phyloP scores from a whole-genome alignment of 2,797 vertebrate genomes.

The Clarias pachynema region DNA sequence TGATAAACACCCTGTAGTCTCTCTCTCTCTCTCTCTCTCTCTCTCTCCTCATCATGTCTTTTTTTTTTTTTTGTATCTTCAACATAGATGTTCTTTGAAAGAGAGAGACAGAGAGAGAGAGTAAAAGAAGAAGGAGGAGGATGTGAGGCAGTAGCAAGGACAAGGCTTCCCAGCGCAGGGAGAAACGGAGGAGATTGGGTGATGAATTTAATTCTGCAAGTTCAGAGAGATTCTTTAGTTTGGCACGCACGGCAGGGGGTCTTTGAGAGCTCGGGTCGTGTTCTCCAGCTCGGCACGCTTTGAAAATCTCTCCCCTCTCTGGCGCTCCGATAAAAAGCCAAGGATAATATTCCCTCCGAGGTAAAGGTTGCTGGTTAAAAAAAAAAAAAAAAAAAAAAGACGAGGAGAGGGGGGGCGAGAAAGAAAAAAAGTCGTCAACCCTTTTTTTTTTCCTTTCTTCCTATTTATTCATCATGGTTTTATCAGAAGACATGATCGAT shows the following conservation, averaged over 20 bases:
- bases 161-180: conserved; percentile 82
- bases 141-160: conserved; percentile 74
- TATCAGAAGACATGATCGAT: neutral
- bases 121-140: conserved; percentile 7
- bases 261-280: conserved; percentile 87
- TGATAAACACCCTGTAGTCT: conserved; percentile 54
- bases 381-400: conserved; percentile 52
- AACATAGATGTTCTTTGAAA: conserved; percentile 43
- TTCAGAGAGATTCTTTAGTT: conserved; percentile 97
- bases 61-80: conserved; percentile 37
- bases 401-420: neutral
- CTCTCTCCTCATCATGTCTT: neutral
- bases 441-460: neutral
- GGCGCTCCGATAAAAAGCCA: conserved; percentile 91
- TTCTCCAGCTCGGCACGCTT: conserved; percentile 85
- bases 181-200: conserved; percentile 75
- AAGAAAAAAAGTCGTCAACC: neutral
- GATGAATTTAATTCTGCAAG: conserved; percentile 92
- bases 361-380: conserved; percentile 84
- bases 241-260: conserved; percentile 86
- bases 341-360: conserved; percentile 93
- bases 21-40: neutral
- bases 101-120: conserved; percentile 19
- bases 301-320: conserved; percentile 90
- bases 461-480: conserved; percentile 86